Evolutionary conservation across 2,888 invertebrate species (phyloP).

Genomic region (Alloplasta piceator): DNA sequence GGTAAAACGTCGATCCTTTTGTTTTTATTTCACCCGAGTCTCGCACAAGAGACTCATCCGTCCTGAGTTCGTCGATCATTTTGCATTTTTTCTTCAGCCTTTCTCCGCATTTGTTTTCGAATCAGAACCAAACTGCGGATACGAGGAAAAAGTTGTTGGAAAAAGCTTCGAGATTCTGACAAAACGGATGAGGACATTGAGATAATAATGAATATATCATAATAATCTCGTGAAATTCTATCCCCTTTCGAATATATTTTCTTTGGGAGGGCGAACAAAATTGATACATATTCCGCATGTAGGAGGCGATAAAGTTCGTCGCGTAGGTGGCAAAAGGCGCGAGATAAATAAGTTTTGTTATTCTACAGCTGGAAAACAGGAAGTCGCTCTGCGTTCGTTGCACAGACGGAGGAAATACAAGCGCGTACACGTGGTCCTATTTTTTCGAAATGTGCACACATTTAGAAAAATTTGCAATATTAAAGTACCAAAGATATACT

Average conservation of each 20-base stretch:
- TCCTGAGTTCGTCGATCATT: constrained; percentile 45
- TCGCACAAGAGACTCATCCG: constrained; percentile 48
- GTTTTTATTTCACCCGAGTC: constrained; percentile 40
- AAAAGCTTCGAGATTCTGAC: constrained; percentile 2
- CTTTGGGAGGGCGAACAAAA: background rate
- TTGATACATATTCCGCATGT: background rate
- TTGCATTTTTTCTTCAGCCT: constrained; percentile 16
- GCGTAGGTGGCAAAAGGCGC: constrained; percentile 50
- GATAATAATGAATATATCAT: constrained; percentile 1
- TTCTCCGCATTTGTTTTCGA: constrained; percentile 8
- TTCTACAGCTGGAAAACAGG: constrained; percentile 52
- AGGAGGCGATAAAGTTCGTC: constrained; percentile 52
- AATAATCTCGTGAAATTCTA: constrained; percentile 9
- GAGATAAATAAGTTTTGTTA: constrained; percentile 60
- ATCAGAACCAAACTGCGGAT: constrained; percentile 37
- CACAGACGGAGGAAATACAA: background rate
- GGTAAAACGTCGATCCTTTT: constrained; percentile 48
- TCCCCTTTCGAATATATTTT: background rate
- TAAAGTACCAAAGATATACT: too few species aligned
- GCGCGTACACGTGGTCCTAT: background rate
- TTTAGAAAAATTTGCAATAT: too few species aligned
- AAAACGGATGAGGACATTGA: background rate
- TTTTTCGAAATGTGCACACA: too few species aligned
- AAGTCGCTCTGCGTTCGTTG: constrained; percentile 16
- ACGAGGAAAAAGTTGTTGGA: constrained; percentile 14